Base-by-base conservation (phyloP, 2,888 invertebrate genomes). In the Cotesia congregata region DNA sequence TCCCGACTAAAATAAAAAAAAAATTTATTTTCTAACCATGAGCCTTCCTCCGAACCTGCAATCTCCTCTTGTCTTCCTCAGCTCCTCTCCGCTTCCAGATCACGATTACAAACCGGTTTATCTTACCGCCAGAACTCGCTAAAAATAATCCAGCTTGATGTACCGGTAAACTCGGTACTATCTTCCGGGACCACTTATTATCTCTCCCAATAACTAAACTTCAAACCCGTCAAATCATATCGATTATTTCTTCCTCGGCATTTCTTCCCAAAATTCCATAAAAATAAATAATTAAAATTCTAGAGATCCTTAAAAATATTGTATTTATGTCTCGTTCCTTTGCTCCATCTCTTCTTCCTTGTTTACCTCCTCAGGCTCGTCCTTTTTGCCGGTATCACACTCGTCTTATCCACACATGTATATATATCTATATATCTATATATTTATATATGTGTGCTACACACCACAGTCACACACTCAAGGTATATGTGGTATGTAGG, bases 121-220 rank as follows among this genome's bases (percentile, higher is more conserved):
- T 76, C 77, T 78, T 76, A 77, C 78, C 76, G 74, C 71, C 71
- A 78, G 40, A 68, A 75, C 75, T 78, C 78, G 81, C 83, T 83
- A 81, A 83, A 84, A 83, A 84, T 83, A 82, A 83, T 75, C 17
- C 69, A 68, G 38, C 41, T 40, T 40, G 12, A 12, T 50, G 50
- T 50, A 50, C 50, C 50, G 50, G 50, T 50, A 50, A 50, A 7
- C 65, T 72, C 17, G 39, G 15, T 62, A 61, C 50, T 70, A 7
- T 12, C 59, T 50, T 50, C 60, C 40, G 30, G 41, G 50, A 59
- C n/a, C n/a, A n/a, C 30, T 70, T 20, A 20, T 30, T 30, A 30
- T 30, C 30, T 59, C 15, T 59, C n/a, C 12, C 12, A 7, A 17
- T 17, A 17, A 17, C 17, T 17, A 17, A 17, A 50, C 50, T 50